phyloP scores from a whole-genome alignment of 2,797 vertebrate genomes.

The Gymnothorax javanicus region DNA sequence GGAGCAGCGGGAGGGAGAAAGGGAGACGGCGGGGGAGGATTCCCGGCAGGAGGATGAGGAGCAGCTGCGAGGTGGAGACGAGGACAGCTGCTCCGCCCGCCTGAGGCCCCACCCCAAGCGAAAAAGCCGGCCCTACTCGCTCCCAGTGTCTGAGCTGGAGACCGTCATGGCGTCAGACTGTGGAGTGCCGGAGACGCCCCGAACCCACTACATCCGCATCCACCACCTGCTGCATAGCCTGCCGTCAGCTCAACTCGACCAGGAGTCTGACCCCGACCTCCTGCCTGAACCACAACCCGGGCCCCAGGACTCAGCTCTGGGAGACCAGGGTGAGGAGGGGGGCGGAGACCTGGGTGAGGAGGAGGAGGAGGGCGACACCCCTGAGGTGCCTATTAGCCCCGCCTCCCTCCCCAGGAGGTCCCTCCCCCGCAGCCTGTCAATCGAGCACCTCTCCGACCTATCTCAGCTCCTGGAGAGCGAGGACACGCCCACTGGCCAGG shows the following conservation, averaged over 20 bases:
- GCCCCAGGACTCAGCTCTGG: conserved; percentile 53
- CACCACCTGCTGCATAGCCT: conserved; percentile 84
- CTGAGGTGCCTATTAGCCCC: conserved; percentile 52
- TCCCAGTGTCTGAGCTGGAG: conserved; percentile 84
- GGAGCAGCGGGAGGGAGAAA: conserved; percentile 36
- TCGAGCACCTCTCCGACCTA: conserved; percentile 66
- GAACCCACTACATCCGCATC: conserved; percentile 83
- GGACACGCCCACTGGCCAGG: conserved; percentile 67
- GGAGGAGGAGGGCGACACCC: conserved; percentile 57
- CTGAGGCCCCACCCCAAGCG: conserved; percentile 68
- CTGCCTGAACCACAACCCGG: conserved; percentile 33
- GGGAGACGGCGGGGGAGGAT: not conserved
- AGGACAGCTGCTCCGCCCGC: conserved; percentile 57
- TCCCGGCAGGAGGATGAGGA: conserved; percentile 31
- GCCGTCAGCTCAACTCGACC: conserved; percentile 70
- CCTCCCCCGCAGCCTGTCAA: conserved; percentile 58
- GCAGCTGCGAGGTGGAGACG: conserved; percentile 32
- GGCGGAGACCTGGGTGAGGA: conserved; percentile 60
- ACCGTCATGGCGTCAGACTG: conserved; percentile 83
- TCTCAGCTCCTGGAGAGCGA: conserved; percentile 68
- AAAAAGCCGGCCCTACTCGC: conserved; percentile 78
- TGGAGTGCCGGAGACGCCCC: conserved; percentile 80
- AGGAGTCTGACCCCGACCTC: conserved; percentile 28
- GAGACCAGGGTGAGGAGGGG: conserved; percentile 60
- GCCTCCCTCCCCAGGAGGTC: conserved; percentile 48